Conservation (phyloP, 2,888 invertebrate genomes). For the Allophyes oxyacanthae region DNA sequence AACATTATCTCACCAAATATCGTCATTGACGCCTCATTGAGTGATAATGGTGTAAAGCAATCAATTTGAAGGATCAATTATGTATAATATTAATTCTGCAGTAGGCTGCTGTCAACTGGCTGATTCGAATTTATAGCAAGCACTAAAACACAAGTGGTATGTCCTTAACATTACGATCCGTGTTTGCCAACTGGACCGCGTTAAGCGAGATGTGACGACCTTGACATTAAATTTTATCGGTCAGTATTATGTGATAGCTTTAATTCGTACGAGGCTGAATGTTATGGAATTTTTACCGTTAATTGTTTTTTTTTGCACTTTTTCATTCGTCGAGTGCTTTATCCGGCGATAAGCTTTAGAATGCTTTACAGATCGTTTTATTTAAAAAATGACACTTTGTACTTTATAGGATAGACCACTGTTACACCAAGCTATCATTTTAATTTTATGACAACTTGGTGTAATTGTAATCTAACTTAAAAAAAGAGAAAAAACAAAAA, state of each 20-base stretch:
- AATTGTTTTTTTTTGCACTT: conserved; percentile 9
- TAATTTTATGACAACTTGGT: too few relatives aligned
- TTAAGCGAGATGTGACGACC: conserved; percentile 32
- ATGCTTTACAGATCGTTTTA: too few relatives aligned
- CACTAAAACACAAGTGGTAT: conserved; percentile 61
- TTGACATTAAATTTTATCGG: conserved; percentile 42
- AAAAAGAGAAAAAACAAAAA: too few relatives aligned
- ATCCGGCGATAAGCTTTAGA: too few relatives aligned
- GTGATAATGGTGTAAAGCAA: conserved; percentile 46
- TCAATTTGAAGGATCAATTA: conserved; percentile 42
- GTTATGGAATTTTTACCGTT: neutral
- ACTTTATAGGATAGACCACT: too few relatives aligned
- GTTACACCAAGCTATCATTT: too few relatives aligned
- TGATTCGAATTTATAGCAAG: conserved; percentile 71
- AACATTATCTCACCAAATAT: conserved; percentile 41
- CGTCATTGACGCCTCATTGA: conserved; percentile 39
- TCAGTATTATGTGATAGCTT: conserved; percentile 18
- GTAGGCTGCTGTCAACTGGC: conserved; percentile 48
- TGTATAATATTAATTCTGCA: conserved; percentile 39
- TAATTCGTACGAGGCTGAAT: conserved; percentile 21
- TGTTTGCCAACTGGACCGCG: conserved; percentile 8
- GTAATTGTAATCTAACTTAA: too few relatives aligned
- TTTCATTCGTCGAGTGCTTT: too few relatives aligned
- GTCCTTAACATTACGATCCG: conserved; percentile 60
- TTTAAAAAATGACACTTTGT: too few relatives aligned